Evolutionary conservation across 2,888 invertebrate genomes (phyloP).

Genomic region (Dinocampus coccinellae): DNA sequence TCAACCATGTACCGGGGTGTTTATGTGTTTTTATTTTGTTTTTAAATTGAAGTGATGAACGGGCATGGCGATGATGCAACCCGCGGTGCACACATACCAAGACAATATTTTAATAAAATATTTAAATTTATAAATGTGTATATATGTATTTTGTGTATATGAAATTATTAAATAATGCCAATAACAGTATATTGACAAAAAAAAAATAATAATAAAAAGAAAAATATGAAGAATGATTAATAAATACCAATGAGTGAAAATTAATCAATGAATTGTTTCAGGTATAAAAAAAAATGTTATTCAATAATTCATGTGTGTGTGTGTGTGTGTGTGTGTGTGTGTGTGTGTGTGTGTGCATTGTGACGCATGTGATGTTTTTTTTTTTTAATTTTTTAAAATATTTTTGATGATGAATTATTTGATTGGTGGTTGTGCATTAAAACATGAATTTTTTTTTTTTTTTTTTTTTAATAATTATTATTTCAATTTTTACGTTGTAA

Average conservation of each 20-base stretch:
- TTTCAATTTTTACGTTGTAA: too few species aligned
- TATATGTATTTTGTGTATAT: slow-evolving; percentile 34
- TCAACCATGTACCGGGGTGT: slow-evolving; percentile 61
- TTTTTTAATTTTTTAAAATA: neutral
- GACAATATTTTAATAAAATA: slow-evolving; percentile 60
- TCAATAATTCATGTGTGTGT: slow-evolving; percentile 1
- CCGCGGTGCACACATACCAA: slow-evolving; percentile 63
- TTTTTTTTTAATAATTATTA: too few species aligned
- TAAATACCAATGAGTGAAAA: slow-evolving; percentile 37
- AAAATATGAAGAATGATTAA: slow-evolving; percentile 35
- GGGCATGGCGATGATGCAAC: slow-evolving; percentile 61
- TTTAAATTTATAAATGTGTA: slow-evolving; percentile 43
- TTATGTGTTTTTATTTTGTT: slow-evolving; percentile 34
- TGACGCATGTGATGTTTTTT: too few species aligned
- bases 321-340: neutral
- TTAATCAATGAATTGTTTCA: slow-evolving; percentile 28
- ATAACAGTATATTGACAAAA: slow-evolving; percentile 33
- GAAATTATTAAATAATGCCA: slow-evolving; percentile 39
- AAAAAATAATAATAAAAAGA: slow-evolving; percentile 35
- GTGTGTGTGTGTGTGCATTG: neutral
- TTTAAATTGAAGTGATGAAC: slow-evolving; percentile 50
- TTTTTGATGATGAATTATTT: slow-evolving; percentile 5
- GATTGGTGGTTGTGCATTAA: slow-evolving; percentile 34
- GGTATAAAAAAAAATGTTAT: slow-evolving; percentile 10
- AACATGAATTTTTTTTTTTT: slow-evolving; percentile 24